Evolutionary conservation across 2,113 vertebrate species (phyloP).

Genomic region (Mustela nigripes): DNA sequence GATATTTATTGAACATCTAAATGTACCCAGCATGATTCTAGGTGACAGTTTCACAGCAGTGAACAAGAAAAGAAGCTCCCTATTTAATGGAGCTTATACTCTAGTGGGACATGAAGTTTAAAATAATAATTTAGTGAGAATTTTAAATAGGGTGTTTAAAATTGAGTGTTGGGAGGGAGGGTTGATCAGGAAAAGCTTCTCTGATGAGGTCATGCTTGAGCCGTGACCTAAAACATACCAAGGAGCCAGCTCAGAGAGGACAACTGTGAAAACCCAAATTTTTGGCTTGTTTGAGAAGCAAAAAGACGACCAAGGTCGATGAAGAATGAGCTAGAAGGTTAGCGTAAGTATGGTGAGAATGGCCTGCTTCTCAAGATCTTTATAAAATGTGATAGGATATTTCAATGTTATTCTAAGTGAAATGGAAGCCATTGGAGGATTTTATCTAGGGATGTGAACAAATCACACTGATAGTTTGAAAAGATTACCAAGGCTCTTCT

Average conservation of each 20-base stretch:
- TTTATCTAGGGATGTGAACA: neutral
- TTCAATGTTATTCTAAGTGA: neutral
- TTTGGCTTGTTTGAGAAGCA: neutral
- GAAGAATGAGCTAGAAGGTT: too few relatives aligned
- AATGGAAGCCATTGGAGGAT: neutral
- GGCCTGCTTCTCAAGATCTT: neutral
- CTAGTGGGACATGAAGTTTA: neutral
- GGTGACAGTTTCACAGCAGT: neutral
- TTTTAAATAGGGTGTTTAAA: neutral
- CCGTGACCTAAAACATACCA: neutral
- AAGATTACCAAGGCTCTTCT: neutral
- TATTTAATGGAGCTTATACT: neutral
- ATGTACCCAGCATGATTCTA: neutral
- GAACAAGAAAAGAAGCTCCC: neutral
- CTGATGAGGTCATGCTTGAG: neutral
- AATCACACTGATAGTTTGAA: neutral
- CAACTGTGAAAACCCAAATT: neutral
- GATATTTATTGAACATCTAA: neutral
- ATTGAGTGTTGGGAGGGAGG: neutral
- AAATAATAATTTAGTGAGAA: neutral
- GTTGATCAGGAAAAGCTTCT: neutral
- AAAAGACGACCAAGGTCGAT: neutral
- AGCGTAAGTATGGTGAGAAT: neutral
- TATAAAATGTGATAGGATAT: neutral
- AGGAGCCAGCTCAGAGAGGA: neutral